Evolutionary conservation across 2,888 invertebrate genomes (phyloP).

Genomic region (Chirona hameri): DNA sequence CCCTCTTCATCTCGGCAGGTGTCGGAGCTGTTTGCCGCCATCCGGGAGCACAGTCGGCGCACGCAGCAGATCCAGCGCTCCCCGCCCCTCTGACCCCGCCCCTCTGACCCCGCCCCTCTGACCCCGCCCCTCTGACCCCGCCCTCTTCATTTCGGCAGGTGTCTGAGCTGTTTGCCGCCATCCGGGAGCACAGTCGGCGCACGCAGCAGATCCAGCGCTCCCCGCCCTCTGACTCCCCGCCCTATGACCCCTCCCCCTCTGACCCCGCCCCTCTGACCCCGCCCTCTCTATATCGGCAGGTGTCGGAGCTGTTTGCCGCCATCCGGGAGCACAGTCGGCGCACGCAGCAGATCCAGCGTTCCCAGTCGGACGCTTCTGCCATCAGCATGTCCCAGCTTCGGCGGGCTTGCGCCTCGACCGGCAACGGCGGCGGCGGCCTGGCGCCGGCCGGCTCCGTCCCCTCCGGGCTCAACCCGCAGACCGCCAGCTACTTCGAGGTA

Average conservation of each 20-base stretch:
- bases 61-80: constrained; percentile 24
- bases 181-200: constrained; percentile 25
- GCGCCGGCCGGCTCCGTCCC: too few relatives aligned
- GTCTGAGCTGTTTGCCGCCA: not conserved
- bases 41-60: constrained; percentile 25
- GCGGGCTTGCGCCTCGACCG: not conserved
- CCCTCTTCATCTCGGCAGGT: not conserved
- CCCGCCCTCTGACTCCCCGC: too few relatives aligned
- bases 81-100: too few relatives aligned
- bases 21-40: not conserved
- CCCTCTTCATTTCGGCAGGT: not conserved
- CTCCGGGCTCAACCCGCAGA: constrained; percentile 26
- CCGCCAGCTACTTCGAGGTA: constrained; percentile 14
- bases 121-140: too few relatives aligned
- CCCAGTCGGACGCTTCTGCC: constrained; percentile 13
- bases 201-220: constrained; percentile 24
- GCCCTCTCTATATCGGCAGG: not conserved
- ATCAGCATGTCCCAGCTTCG: constrained; percentile 27
- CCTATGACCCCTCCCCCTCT: too few relatives aligned
- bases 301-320: not conserved
- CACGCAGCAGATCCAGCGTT: constrained; percentile 24
- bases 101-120: too few relatives aligned
- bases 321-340: constrained; percentile 13
- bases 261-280: too few relatives aligned
- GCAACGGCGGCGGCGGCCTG: not conserved